phyloP scores from a whole-genome alignment of 1,140 invertebrate genomes.

The Diuraphis noxia region DNA sequence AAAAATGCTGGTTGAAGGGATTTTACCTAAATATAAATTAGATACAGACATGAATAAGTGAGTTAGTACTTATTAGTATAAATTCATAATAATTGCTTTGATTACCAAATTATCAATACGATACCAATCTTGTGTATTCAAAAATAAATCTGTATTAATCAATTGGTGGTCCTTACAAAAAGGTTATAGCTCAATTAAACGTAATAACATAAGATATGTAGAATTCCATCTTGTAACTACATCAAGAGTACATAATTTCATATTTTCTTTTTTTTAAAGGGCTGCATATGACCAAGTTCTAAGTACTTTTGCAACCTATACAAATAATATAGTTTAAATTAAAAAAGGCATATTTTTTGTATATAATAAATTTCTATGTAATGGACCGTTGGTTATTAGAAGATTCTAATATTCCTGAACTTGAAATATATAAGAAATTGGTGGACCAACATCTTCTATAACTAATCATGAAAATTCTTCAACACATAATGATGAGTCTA shows the following conservation, averaged over 20 bases:
- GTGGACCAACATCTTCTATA: too few relatives aligned
- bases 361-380: too few relatives aligned
- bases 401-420: too few relatives aligned
- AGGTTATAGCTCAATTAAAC: background rate
- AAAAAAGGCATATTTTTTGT: too few relatives aligned
- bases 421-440: too few relatives aligned
- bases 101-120: background rate
- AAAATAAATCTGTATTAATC: conserved; percentile 42
- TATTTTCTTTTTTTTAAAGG: background rate
- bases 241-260: background rate
- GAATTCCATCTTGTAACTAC: background rate
- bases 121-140: background rate
- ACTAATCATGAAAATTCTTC: too few relatives aligned
- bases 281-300: background rate
- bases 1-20: background rate
- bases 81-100: background rate
- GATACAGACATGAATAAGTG: background rate
- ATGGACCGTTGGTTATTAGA: too few relatives aligned
- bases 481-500: too few relatives aligned
- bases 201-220: background rate
- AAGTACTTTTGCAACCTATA: background rate
- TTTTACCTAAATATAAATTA: background rate
- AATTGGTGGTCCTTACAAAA: background rate
- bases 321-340: background rate
- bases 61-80: background rate